Conservation (phyloP, 1,140 invertebrate genomes). For the Hermetia illucens region DNA sequence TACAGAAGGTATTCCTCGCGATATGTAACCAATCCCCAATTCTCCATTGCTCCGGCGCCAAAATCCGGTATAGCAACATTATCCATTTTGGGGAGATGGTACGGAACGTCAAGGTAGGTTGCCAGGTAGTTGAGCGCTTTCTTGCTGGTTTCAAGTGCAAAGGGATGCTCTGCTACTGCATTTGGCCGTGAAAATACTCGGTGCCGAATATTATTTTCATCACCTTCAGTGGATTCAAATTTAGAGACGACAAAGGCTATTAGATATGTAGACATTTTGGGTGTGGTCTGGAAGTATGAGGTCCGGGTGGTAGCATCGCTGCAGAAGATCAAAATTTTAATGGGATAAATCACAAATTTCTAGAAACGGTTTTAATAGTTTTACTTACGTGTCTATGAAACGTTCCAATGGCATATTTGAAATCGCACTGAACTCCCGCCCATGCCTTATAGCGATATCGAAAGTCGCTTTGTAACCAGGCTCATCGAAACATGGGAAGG, state of each 20-base stretch:
- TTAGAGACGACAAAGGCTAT: slow-evolving; percentile 25
- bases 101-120: slow-evolving; percentile 17
- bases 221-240: slow-evolving; percentile 15
- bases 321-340: too few relatives aligned
- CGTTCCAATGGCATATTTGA: slow-evolving; percentile 58
- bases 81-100: slow-evolving; percentile 23
- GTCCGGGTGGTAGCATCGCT: too few relatives aligned
- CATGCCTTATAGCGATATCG: slow-evolving; percentile 44
- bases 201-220: slow-evolving; percentile 24
- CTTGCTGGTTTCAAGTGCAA: slow-evolving; percentile 21
- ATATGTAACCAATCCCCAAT: slow-evolving; percentile 28
- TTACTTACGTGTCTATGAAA: too few relatives aligned
- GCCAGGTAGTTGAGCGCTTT: slow-evolving; percentile 18
- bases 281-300: not conserved
- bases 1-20: slow-evolving; percentile 23
- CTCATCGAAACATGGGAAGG: slow-evolving; percentile 85
- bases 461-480: slow-evolving; percentile 70
- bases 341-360: too few relatives aligned
- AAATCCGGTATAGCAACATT: slow-evolving; percentile 26
- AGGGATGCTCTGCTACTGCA: slow-evolving; percentile 20
- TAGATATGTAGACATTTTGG: slow-evolving; percentile 19
- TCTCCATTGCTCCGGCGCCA: slow-evolving; percentile 28
- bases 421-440: slow-evolving; percentile 42
- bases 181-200: slow-evolving; percentile 22
- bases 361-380: too few relatives aligned